phyloP scores from a whole-genome alignment of 2,888 invertebrate species.

The Stenurella melanura region DNA sequence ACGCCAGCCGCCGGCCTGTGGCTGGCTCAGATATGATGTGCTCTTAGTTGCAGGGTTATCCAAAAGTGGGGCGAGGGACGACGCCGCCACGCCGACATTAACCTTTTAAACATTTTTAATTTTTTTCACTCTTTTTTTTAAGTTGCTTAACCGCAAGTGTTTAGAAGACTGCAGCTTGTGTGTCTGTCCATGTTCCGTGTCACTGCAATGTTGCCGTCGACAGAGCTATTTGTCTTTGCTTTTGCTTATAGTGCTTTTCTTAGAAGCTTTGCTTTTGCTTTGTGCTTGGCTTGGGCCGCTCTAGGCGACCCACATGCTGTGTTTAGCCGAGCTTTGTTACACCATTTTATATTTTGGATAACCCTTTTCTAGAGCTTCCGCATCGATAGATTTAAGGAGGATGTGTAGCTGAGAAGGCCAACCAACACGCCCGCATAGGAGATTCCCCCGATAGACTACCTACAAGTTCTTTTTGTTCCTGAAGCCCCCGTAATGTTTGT shows the following conservation, averaged over 20 bases:
- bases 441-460: not conserved
- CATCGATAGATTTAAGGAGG: conserved; percentile 60
- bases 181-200: conserved; percentile 64
- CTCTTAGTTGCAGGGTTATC: conserved; percentile 77
- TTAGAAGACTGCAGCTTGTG: conserved; percentile 68
- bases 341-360: conserved; percentile 68
- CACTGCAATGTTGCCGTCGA: conserved; percentile 61
- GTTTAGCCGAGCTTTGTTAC: conserved; percentile 66
- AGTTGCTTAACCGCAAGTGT: conserved; percentile 64
- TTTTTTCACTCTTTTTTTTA: conserved; percentile 55
- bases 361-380: conserved; percentile 73
- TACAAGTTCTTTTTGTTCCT: conserved; percentile 5
- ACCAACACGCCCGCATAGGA: conserved; percentile 28
- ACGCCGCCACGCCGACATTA: conserved; percentile 70
- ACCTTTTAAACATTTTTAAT: conserved; percentile 56
- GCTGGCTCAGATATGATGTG: conserved; percentile 79
- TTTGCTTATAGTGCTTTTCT: conserved; percentile 62
- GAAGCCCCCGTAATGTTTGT: conserved; percentile 2
- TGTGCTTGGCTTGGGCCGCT: conserved; percentile 59
- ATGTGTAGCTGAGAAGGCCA: conserved; percentile 46
- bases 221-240: conserved; percentile 57
- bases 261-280: conserved; percentile 59
- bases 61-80: conserved; percentile 72
- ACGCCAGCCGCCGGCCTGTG: conserved; percentile 54
- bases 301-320: conserved; percentile 65